A percentile compares a stretch with the other conserved stretches of the same genome.
phyloP scores from a whole-genome alignment of 2,113 vertebrate genomes.

The Pelmatolapia mariae region DNA sequence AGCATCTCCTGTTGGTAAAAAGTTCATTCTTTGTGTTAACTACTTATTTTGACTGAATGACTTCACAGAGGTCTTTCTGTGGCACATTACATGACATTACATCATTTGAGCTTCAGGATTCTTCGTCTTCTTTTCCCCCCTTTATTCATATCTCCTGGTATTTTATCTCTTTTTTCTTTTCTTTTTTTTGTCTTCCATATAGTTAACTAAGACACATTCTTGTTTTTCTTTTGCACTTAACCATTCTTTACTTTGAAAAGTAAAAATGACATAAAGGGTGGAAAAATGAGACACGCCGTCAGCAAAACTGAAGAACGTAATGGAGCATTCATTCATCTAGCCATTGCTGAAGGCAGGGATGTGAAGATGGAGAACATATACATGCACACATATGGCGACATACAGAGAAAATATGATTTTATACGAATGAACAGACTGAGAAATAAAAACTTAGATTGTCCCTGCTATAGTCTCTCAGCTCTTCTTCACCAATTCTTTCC shows the following conservation, averaged over 20 bases:
- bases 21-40: background rate
- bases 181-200: background rate
- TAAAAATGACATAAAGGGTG: background rate
- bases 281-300: background rate
- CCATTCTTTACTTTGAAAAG: background rate
- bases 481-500: background rate
- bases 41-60: background rate
- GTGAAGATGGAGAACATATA: background rate
- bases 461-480: background rate
- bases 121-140: background rate
- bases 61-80: background rate
- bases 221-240: background rate
- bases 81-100: background rate
- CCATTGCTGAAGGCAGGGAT: background rate
- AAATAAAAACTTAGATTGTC: background rate
- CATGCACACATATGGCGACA: background rate
- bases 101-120: background rate
- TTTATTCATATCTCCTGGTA: background rate
- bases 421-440: background rate
- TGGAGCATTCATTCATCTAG: background rate
- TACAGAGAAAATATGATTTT: background rate
- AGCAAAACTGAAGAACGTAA: background rate
- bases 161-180: background rate
- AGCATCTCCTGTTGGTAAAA: background rate
- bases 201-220: background rate